phyloP scores from a whole-genome alignment of 2,113 vertebrate species.

The Coturnix japonica region DNA sequence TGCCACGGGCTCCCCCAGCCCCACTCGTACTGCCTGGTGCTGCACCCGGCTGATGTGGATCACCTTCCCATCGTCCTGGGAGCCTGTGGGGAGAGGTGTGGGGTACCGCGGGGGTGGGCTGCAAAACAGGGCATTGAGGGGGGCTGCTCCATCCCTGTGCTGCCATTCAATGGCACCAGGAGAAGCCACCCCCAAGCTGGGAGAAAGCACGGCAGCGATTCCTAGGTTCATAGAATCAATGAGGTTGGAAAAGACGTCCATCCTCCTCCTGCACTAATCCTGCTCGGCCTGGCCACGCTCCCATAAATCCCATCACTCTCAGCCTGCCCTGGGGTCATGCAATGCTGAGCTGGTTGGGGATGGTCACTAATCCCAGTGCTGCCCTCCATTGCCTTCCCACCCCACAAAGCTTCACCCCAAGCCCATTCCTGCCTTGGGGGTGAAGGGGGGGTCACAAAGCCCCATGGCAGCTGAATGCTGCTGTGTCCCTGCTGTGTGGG shows the following conservation, averaged over 20 bases:
- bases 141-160: background rate
- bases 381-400: too few relatives aligned
- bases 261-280: background rate
- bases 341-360: background rate
- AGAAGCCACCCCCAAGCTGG: accelerated
- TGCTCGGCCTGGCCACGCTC: background rate
- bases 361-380: accelerated
- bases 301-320: background rate
- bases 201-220: accelerated
- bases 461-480: background rate
- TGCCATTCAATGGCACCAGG: accelerated
- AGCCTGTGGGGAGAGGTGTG: conserved; percentile 61
- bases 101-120: background rate
- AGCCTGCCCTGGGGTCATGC: background rate
- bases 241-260: background rate
- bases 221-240: too few relatives aligned
- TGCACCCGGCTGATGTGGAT: conserved; percentile 90
- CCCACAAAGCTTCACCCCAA: background rate
- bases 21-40: conserved; percentile 78
- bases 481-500: background rate
- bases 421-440: accelerated
- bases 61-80: conserved; percentile 76
- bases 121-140: accelerated
- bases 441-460: accelerated
- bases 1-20: conserved; percentile 86